A percentile compares a stretch with the other conserved stretches of the same genome.
Evolutionary conservation across 2,888 invertebrate species (phyloP).

Genomic region (Helleia helle): DNA sequence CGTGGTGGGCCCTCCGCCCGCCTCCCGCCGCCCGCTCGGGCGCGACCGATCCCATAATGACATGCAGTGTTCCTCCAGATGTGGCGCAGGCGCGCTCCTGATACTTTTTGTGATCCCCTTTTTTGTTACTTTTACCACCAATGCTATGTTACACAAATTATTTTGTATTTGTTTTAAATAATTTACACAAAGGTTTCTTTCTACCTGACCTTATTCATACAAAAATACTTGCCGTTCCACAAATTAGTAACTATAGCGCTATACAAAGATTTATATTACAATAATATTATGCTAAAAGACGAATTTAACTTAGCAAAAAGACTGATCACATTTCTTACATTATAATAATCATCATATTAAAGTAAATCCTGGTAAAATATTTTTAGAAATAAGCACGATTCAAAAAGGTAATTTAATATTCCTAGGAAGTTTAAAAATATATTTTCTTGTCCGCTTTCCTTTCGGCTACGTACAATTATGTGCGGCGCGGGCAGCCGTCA

Average conservation of each 20-base stretch:
- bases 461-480: slow-evolving; percentile 26
- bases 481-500: slow-evolving; percentile 32
- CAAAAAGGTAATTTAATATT: slow-evolving; percentile 4
- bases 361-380: no score
- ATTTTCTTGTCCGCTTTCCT: slow-evolving; percentile 12
- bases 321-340: no score
- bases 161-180: background rate
- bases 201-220: no score
- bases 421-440: slow-evolving; percentile 11
- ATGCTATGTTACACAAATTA: slow-evolving; percentile 24
- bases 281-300: no score
- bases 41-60: slow-evolving; percentile 63
- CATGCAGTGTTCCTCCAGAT: slow-evolving; percentile 67
- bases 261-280: no score
- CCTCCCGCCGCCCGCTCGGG: slow-evolving; percentile 42
- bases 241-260: no score
- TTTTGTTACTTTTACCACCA: slow-evolving; percentile 34
- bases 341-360: no score
- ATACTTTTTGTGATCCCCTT: slow-evolving; percentile 52
- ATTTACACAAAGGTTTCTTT: background rate
- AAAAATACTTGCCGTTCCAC: no score
- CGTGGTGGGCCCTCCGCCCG: slow-evolving; percentile 1
- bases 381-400: no score
- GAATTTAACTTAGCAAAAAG: no score
- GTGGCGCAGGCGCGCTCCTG: slow-evolving; percentile 64